Evolutionary conservation across 2,113 vertebrate genomes (phyloP).

Genomic region (Pluvialis apricaria): DNA sequence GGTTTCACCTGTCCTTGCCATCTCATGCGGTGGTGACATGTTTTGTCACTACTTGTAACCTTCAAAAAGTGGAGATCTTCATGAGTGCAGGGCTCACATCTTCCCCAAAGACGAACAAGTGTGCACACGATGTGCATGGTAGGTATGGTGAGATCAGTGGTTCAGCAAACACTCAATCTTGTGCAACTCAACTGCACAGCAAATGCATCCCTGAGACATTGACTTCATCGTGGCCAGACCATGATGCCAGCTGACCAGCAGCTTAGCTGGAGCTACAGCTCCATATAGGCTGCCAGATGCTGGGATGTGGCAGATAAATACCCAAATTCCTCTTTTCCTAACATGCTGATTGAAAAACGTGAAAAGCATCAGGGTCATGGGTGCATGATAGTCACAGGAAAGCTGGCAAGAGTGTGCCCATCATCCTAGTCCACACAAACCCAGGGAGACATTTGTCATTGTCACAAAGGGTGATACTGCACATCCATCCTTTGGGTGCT

Average conservation of each 20-base stretch:
- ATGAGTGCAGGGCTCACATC: neutral
- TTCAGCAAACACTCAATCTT: neutral
- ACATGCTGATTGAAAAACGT: neutral
- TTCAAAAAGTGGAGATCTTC: neutral
- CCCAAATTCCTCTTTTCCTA: neutral
- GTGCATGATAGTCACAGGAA: neutral
- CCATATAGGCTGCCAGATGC: neutral
- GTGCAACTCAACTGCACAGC: neutral
- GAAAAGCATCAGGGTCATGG: neutral
- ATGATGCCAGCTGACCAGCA: neutral
- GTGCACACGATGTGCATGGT: fast-evolving
- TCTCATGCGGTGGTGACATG: neutral
- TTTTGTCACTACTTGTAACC: neutral
- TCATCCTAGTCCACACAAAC: neutral
- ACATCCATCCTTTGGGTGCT: neutral
- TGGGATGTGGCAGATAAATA: neutral
- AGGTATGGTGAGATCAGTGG: neutral
- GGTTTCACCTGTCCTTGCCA: neutral
- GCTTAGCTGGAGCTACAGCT: neutral
- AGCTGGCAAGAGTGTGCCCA: neutral
- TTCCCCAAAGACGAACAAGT: neutral
- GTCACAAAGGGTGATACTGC: neutral
- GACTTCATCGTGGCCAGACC: neutral
- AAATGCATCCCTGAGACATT: neutral
- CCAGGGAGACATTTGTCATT: neutral